Evolutionary conservation across 2,888 invertebrate species (phyloP).

Genomic region (Leptopilina myrica): DNA sequence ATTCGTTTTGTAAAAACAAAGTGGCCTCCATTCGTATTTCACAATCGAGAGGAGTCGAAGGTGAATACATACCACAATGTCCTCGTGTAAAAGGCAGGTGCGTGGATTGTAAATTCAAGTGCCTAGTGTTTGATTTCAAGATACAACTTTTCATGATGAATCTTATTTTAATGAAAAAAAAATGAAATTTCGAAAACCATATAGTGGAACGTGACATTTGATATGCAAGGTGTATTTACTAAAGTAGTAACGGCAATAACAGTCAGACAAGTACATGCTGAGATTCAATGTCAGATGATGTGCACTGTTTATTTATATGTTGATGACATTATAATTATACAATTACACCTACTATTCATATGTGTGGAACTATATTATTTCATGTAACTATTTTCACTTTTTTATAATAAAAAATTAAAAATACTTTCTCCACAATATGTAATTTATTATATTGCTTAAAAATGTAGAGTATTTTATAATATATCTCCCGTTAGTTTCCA

Average conservation of each 20-base stretch:
- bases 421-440: too few species aligned
- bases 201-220: constrained; percentile 8
- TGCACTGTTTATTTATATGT: too few species aligned
- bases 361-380: too few species aligned
- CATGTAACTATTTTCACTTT: too few species aligned
- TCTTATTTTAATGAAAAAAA: background rate
- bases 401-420: too few species aligned
- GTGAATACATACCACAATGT: constrained; percentile 2
- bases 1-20: constrained; percentile 20
- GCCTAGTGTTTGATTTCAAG: constrained; percentile 28
- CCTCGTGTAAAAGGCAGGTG: constrained; percentile 36
- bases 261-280: constrained; percentile 13
- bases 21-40: constrained; percentile 15
- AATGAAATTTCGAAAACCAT: background rate
- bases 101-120: constrained; percentile 27
- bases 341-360: too few species aligned
- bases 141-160: background rate
- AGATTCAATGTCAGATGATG: constrained; percentile 35
- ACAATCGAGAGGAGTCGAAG: constrained; percentile 30
- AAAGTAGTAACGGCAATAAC: background rate
- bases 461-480: too few species aligned
- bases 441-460: too few species aligned
- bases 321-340: too few species aligned
- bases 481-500: too few species aligned
- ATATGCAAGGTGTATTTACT: background rate